Evolutionary conservation across 1,140 invertebrate genomes (phyloP).

Genomic region (Eumeta japonica): DNA sequence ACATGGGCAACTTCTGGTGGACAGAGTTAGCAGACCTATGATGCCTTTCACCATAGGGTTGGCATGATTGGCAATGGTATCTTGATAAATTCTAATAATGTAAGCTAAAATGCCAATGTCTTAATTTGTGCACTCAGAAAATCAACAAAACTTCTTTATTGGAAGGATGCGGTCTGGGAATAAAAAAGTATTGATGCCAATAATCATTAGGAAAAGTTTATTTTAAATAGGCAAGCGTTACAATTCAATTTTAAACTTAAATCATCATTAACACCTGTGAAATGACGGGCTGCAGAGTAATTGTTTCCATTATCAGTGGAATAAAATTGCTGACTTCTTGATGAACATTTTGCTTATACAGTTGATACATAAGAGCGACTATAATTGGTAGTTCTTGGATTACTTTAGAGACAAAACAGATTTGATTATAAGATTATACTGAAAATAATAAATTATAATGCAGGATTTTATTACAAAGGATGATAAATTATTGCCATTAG

Average conservation of each 20-base stretch:
- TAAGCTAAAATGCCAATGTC: slow-evolving; percentile 94
- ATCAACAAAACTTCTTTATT: slow-evolving; percentile 98
- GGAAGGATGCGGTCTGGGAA: slow-evolving; percentile 75
- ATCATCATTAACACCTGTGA: slow-evolving; percentile 73
- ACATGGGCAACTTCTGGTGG: slow-evolving; percentile 94
- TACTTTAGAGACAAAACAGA: slow-evolving; percentile 92
- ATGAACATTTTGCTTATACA: slow-evolving; percentile 93
- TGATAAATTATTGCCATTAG: no score
- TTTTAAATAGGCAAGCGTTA: no score
- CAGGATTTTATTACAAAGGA: no score
- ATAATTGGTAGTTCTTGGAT: slow-evolving; percentile 96
- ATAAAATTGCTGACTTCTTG: slow-evolving; percentile 95
- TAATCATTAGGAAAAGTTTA: no score
- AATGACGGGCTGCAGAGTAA: slow-evolving; percentile 82
- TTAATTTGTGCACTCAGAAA: slow-evolving; percentile 99
- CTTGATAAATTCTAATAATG: slow-evolving; percentile 86
- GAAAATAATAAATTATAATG: no score
- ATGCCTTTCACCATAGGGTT: slow-evolving; percentile 89
- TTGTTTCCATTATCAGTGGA: slow-evolving; percentile 91
- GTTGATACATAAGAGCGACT: slow-evolving; percentile 95
- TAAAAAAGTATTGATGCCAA: no score
- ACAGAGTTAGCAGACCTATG: slow-evolving; percentile 82
- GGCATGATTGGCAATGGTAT: slow-evolving; percentile 79
- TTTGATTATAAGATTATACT: slow-evolving; percentile 92
- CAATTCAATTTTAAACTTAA: no score